A percentile compares a stretch with the other conserved stretches of the same genome.
phyloP scores from a whole-genome alignment of 2,888 invertebrate genomes.

The Drosophila fungiperda region DNA sequence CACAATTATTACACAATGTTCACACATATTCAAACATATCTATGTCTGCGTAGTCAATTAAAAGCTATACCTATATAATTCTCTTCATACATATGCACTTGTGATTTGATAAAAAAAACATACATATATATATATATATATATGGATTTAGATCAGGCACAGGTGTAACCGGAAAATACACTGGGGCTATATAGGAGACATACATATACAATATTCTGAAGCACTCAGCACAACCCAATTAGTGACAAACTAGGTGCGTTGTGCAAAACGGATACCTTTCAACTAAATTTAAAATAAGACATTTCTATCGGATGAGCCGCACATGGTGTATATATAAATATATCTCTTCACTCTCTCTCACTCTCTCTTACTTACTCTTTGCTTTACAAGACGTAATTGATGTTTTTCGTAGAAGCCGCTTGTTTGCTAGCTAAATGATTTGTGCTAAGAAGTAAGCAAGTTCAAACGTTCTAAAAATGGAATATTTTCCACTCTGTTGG shows the following conservation, averaged over 20 bases:
- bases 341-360: background rate
- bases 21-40: background rate
- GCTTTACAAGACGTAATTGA: constrained; percentile 6
- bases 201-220: constrained; percentile 32
- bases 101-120: background rate
- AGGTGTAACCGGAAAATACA: constrained; percentile 6
- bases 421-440: constrained; percentile 20
- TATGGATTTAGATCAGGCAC: constrained; percentile 4
- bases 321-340: background rate
- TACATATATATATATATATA: background rate
- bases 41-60: background rate
- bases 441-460: constrained; percentile 34
- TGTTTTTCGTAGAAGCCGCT: constrained; percentile 5
- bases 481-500: constrained; percentile 35
- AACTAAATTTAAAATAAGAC: constrained; percentile 67
- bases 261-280: constrained; percentile 61
- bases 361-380: background rate
- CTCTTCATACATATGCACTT: constrained; percentile 2
- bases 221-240: constrained; percentile 36
- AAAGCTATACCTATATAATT: background rate
- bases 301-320: constrained; percentile 34
- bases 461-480: constrained; percentile 62
- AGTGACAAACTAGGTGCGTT: constrained; percentile 52
- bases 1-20: constrained; percentile 50
- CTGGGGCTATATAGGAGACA: background rate